These are phyloP conservation scores for Pagrus major DNA, from an alignment of 2,113 vertebrate genomes.

Conservation along the genomic window DNA sequence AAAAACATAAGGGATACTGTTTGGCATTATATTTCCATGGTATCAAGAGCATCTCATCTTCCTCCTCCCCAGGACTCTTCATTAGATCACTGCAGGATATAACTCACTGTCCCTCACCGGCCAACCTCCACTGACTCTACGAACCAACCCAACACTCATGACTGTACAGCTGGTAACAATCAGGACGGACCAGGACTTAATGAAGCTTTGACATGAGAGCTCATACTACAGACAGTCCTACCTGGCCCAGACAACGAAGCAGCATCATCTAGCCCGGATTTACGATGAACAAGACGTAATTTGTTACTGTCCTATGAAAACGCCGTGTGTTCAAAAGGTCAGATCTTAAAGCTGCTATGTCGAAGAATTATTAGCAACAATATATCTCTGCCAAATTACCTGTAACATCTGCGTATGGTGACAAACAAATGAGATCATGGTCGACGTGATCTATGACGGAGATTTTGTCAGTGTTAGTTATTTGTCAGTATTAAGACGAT, in stretches of 20 bases:
- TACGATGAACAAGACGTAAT: constrained; percentile 66
- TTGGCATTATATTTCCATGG: constrained; percentile 52
- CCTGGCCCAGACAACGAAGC: constrained; percentile 61
- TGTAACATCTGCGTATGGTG: constrained; percentile 42
- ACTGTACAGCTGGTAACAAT: constrained; percentile 83
- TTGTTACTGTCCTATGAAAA: constrained; percentile 58
- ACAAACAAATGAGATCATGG: constrained; percentile 64
- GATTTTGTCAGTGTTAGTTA: constrained; percentile 2
- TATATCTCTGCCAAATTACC: constrained; percentile 67
- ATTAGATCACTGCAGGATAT: constrained; percentile 73
- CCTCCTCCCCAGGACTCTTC: constrained; percentile 71
- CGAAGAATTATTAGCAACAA: constrained; percentile 38
- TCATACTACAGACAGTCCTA: constrained; percentile 66
- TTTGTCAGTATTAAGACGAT: constrained; percentile 27
- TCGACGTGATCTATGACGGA: constrained; percentile 26
- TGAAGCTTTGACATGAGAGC: constrained; percentile 75
- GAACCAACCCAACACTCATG: constrained; percentile 8
- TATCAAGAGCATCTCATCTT: constrained; percentile 49
- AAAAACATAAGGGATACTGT: constrained; percentile 37
- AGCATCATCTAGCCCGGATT: constrained; percentile 60
- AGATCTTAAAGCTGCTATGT: constrained; percentile 53
- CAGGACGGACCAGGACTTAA: constrained; percentile 68
- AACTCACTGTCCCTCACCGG: constrained; percentile 74
- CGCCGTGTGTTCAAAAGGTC: constrained; percentile 57
- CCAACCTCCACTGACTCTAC: constrained; percentile 22